Conservation (phyloP, 2,888 invertebrate genomes). For the Cotesia congregata region DNA sequence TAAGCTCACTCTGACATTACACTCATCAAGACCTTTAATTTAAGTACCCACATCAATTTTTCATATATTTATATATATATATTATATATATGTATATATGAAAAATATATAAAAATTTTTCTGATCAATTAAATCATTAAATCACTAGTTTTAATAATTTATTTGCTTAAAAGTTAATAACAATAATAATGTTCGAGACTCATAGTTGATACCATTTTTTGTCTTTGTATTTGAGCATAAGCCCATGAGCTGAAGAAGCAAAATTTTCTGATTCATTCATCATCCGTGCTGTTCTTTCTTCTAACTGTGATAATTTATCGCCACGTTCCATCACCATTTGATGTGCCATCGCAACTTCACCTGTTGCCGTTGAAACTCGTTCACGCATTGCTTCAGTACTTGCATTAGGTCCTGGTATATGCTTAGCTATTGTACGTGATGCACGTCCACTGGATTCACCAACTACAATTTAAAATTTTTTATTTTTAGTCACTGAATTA, state of each 20-base stretch:
- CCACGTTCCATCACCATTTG: slow-evolving; percentile 93
- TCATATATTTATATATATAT: too few relatives aligned
- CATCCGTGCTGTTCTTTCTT: slow-evolving; percentile 95
- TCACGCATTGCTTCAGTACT: slow-evolving; percentile 80
- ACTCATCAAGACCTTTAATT: too few relatives aligned
- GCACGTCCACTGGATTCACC: slow-evolving; percentile 95
- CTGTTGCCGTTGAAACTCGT: slow-evolving; percentile 80
- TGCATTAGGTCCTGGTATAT: slow-evolving; percentile 81
- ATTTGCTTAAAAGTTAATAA: slow-evolving; percentile 11
- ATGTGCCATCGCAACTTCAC: slow-evolving; percentile 84
- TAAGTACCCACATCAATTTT: too few relatives aligned
- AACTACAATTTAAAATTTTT: slow-evolving; percentile 74
- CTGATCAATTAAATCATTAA: neutral
- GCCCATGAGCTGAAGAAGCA: slow-evolving; percentile 87
- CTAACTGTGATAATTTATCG: slow-evolving; percentile 90
- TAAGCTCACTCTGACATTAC: too few relatives aligned
- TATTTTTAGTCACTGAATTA: too few relatives aligned
- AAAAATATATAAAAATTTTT: too few relatives aligned
- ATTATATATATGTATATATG: too few relatives aligned
- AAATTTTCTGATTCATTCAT: slow-evolving; percentile 89
- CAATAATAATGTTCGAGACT: slow-evolving; percentile 74
- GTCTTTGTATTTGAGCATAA: slow-evolving; percentile 98
- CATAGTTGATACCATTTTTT: slow-evolving; percentile 99
- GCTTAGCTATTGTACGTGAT: slow-evolving; percentile 88
- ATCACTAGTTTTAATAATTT: slow-evolving; percentile 20